These are phyloP conservation scores for Psilanteris sp. DNA, from an alignment of 1,140 invertebrate genomes.

Conservation along the genomic window DNA sequence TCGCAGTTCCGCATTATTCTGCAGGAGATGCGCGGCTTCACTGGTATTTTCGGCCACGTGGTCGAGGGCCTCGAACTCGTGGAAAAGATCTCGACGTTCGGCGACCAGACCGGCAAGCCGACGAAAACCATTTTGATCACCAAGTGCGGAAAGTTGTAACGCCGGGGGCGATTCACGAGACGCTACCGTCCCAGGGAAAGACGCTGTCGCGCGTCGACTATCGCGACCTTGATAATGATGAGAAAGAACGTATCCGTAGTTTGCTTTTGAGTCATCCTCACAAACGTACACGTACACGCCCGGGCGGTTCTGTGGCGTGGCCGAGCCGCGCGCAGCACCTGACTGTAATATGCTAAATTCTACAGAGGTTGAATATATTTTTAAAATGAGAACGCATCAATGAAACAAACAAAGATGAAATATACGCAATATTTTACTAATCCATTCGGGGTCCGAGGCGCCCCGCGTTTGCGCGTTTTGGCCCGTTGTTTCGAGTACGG, in stretches of 20 bases:
- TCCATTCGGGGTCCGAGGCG: slow-evolving; percentile 13
- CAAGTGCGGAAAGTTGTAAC: slow-evolving; percentile 87
- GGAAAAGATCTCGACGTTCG: slow-evolving; percentile 88
- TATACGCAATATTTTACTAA: slow-evolving; percentile 77
- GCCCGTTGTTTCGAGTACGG: slow-evolving; percentile 2
- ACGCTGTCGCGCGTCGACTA: slow-evolving; percentile 22
- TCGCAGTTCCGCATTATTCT: slow-evolving; percentile 91
- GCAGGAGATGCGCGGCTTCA: slow-evolving; percentile 89
- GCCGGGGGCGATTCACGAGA: slow-evolving; percentile 19
- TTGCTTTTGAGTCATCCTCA: slow-evolving; percentile 34
- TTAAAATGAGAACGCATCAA: slow-evolving; percentile 71
- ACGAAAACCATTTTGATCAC: slow-evolving; percentile 87
- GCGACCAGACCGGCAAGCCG: slow-evolving; percentile 88
- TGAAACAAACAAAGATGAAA: slow-evolving; percentile 65
- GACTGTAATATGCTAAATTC: slow-evolving; percentile 73
- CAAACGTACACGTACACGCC: slow-evolving; percentile 6
- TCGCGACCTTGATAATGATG: slow-evolving; percentile 1
- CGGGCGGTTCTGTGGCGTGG: slow-evolving; percentile 18
- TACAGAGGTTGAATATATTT: slow-evolving; percentile 79
- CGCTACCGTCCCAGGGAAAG: slow-evolving; percentile 31
- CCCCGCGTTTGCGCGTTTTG: slow-evolving; percentile 14
- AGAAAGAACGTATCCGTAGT: slow-evolving; percentile 31
- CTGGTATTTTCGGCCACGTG: slow-evolving; percentile 90
- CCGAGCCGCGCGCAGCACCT: slow-evolving; percentile 67
- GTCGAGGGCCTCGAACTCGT: slow-evolving; percentile 89